Percentiles rank a stretch among this genome's conserved stretches.
Conservation (phyloP, 2,888 invertebrate species). For the Gandaritis pyraliata region DNA sequence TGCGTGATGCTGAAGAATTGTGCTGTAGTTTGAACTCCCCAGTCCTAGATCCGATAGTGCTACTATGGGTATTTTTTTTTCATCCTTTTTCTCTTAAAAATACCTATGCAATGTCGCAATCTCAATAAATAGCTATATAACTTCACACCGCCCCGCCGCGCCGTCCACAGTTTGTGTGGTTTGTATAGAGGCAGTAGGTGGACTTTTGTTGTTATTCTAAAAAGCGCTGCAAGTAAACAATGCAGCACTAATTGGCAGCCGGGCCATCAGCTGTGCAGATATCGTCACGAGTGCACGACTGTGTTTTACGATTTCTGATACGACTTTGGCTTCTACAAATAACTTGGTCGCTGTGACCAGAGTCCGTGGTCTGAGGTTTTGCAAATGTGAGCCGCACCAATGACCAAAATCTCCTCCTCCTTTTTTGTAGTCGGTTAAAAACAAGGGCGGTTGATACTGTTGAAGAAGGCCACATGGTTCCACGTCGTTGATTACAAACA, state of each 20-base stretch:
- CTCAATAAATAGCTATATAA: conserved; percentile 1
- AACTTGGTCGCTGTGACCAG: too few relatives aligned
- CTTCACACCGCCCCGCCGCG: too few relatives aligned
- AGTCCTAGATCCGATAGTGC: too few relatives aligned
- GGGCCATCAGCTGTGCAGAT: conserved; percentile 5
- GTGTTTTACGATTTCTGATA: conserved; percentile 1
- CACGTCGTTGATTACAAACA: conserved; percentile 51
- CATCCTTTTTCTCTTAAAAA: too few relatives aligned
- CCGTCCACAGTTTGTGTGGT: background rate
- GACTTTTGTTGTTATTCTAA: conserved; percentile 19
- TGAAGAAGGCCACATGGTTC: conserved; percentile 23
- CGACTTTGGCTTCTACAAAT: background rate
- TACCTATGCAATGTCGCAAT: background rate
- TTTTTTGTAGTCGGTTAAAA: too few relatives aligned
- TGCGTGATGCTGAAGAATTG: too few relatives aligned
- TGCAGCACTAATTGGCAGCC: conserved; percentile 25
- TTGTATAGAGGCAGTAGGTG: background rate
- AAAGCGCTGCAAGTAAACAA: conserved; percentile 23
- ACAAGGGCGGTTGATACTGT: background rate
- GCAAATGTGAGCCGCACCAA: too few relatives aligned
- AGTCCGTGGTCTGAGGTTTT: too few relatives aligned
- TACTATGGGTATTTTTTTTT: too few relatives aligned
- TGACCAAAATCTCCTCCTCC: too few relatives aligned
- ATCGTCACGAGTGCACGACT: conserved; percentile 22
- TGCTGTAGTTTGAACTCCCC: too few relatives aligned